A percentile compares a stretch with the other conserved stretches of the same genome.
Conservation (phyloP, 2,888 invertebrate species). For the Pterostichus niger region DNA sequence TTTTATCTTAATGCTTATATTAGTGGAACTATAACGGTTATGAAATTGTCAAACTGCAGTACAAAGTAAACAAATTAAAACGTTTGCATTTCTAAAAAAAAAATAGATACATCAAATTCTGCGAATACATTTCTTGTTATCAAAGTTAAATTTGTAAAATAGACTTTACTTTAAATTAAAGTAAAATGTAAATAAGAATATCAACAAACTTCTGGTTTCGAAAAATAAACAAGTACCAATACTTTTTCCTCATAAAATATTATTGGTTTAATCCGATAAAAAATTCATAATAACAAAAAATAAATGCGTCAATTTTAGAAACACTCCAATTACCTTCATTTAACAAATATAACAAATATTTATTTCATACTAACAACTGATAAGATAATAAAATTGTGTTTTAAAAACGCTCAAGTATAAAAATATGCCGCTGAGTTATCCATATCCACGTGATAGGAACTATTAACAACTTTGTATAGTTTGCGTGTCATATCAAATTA, state of each 20-base stretch:
- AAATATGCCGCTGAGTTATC: background rate
- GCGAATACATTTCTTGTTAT: background rate
- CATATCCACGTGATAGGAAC: slow-evolving; percentile 4
- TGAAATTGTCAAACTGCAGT: background rate
- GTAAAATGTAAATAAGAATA: too few relatives aligned
- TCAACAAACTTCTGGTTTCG: background rate
- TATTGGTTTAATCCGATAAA: slow-evolving; percentile 12
- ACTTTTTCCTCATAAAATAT: too few relatives aligned
- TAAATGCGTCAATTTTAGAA: background rate
- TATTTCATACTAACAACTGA: slow-evolving; percentile 9
- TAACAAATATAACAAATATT: background rate
- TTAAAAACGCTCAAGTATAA: background rate
- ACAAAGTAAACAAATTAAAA: too few relatives aligned
- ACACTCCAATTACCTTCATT: background rate
- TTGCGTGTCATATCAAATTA: slow-evolving; percentile 35
- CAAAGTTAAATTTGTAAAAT: background rate
- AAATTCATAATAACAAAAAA: background rate
- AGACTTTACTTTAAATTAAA: too few relatives aligned
- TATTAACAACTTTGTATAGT: slow-evolving; percentile 25
- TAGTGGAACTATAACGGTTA: background rate
- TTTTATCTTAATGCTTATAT: slow-evolving; percentile 1
- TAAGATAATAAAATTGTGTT: slow-evolving; percentile 21
- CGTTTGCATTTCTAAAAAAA: too few relatives aligned
- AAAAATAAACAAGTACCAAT: background rate
- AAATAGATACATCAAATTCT: too few relatives aligned